phyloP scores from a whole-genome alignment of 2,888 invertebrate genomes.

The Dione juno region DNA sequence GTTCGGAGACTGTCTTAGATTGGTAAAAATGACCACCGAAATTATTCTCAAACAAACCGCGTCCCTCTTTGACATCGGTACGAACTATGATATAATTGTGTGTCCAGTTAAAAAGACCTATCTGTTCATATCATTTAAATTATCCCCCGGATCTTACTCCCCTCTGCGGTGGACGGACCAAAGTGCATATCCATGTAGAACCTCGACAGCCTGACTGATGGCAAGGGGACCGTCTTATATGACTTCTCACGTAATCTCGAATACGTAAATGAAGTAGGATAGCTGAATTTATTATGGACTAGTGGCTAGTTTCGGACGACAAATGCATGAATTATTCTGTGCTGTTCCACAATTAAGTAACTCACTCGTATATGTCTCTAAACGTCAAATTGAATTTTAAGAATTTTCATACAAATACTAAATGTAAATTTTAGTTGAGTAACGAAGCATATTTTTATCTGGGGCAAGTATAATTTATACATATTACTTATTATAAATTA shows the following conservation, averaged over 20 bases:
- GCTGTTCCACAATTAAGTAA: neutral
- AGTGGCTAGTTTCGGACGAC: conserved; percentile 17
- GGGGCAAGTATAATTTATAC: no score
- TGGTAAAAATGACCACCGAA: conserved; percentile 22
- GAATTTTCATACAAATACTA: neutral
- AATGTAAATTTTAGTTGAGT: no score
- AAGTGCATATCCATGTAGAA: conserved; percentile 77
- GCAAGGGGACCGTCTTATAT: conserved; percentile 36
- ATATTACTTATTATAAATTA: no score
- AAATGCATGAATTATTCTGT: conserved; percentile 16
- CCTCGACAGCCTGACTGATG: conserved; percentile 71
- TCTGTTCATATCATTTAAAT: neutral
- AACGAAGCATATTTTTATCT: no score
- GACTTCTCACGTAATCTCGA: conserved; percentile 35
- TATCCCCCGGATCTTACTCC: neutral
- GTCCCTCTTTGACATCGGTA: conserved; percentile 15
- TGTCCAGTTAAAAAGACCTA: conserved; percentile 16
- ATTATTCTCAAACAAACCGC: conserved; percentile 20
- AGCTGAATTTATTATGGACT: conserved; percentile 28
- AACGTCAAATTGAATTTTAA: neutral
- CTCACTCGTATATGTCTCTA: neutral
- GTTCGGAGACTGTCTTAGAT: neutral
- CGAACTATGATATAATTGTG: conserved; percentile 25
- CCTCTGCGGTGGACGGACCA: conserved; percentile 64
- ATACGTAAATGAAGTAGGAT: conserved; percentile 36